Base-by-base conservation (phyloP, 2,888 invertebrate genomes). In the Chymomyza caudatula region DNA sequence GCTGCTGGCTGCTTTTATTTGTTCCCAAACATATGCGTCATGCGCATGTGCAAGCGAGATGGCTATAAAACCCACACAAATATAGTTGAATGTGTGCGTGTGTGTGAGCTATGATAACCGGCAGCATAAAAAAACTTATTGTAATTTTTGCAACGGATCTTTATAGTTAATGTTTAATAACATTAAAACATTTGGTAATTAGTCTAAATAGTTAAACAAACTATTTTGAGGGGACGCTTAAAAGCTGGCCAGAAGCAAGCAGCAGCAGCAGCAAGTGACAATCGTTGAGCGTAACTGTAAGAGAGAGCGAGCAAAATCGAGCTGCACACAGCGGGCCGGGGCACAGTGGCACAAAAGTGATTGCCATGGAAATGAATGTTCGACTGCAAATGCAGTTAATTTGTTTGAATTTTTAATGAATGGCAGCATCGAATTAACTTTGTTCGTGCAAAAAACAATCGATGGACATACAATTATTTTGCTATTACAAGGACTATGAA, bases 31-130 rank as follows among this genome's bases (percentile, higher is more conserved):
- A 59, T 65, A 67, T 67, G 47, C 15, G 67, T 73, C 65, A 56
- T 64, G 62, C 65, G 63, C 47, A 47, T 60, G 53, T 67, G 62
- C 37, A 60, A 80, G 73, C 63, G 81, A 75, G 80, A 84, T 54
- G 71, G 74, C 67, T 43, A 51, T 47, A 58, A 55, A 47, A 47
- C 62, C 17, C 5, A 2, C 11, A 43, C n/a, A n/a, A n/a, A n/a
- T n/a, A n/a, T n/a, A 56, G 19, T 52, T 42, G 47, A 13, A 4
- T 58, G 57, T 68, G 44, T 65, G 62, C 47, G 57, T 69, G 44
- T 65, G 54, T 71, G 67, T 74, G 43, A 8, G 19, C 13, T 20
- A 75, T 67, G 69, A 70, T 70, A 71, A 81, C 80, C 80, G 80
- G 80, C 82, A 69, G 73, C 61, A 63, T 54, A 51, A 60, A 66